phyloP scores from a whole-genome alignment of 2,113 vertebrate genomes.

The Daboia siamensis region DNA sequence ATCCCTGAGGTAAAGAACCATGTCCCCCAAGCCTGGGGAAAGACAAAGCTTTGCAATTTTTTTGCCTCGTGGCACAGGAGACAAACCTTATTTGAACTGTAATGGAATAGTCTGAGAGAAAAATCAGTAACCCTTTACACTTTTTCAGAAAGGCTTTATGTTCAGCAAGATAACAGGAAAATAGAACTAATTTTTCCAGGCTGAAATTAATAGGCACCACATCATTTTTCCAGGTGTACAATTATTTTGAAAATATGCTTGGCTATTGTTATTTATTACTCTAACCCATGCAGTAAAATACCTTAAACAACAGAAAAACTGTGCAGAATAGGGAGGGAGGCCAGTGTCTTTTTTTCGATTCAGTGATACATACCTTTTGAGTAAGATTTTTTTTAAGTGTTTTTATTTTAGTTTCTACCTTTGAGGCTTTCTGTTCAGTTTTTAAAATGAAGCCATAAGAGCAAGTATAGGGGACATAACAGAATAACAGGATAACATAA shows the following conservation, averaged over 20 bases:
- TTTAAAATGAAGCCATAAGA: background rate
- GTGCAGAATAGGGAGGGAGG: background rate
- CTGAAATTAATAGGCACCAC: background rate
- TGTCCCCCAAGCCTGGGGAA: slow-evolving; percentile 9
- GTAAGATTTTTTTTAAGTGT: background rate
- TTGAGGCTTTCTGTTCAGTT: background rate
- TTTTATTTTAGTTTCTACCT: background rate
- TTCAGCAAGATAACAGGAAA: background rate
- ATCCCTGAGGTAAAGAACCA: background rate
- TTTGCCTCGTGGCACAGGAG: background rate
- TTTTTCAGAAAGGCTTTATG: background rate
- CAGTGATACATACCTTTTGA: background rate
- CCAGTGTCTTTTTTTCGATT: background rate
- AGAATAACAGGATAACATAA: background rate
- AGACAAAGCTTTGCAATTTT: background rate
- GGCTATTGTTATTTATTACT: background rate
- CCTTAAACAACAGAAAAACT: background rate
- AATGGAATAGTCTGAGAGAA: background rate
- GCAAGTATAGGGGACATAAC: background rate
- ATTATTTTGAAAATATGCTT: background rate
- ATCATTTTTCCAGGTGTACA: background rate
- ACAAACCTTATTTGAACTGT: background rate
- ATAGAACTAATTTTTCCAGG: background rate
- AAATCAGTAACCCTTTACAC: background rate
- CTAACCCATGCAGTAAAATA: background rate